These are phyloP conservation scores for Leucoraja ocellata DNA, from an alignment of 2,797 vertebrate species.

Conservation along the genomic window DNA sequence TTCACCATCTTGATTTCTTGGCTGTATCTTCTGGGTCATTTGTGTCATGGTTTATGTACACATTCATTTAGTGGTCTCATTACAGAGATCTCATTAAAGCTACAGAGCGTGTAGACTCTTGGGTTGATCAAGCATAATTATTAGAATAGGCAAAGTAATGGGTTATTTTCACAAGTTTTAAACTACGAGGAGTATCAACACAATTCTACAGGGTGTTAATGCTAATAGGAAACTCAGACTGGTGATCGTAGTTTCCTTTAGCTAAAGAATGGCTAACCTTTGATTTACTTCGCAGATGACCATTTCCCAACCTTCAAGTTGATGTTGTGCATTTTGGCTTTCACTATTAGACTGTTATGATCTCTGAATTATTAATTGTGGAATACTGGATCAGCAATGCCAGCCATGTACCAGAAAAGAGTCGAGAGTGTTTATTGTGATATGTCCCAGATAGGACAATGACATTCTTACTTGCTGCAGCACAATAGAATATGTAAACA, in stretches of 20 bases:
- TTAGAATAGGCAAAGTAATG: neutral
- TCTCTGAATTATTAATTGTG: no score
- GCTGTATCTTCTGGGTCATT: neutral
- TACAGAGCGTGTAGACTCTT: neutral
- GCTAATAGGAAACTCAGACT: neutral
- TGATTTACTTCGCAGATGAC: neutral
- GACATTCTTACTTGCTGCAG: no score
- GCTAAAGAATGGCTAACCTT: neutral
- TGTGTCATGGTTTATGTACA: neutral
- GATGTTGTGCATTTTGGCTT: no score
- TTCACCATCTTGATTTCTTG: neutral
- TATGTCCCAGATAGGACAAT: no score
- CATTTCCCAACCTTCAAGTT: neutral
- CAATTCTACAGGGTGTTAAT: neutral
- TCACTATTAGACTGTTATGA: no score
- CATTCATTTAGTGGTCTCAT: neutral
- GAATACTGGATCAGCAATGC: no score
- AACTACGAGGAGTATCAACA: neutral
- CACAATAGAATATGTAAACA: no score
- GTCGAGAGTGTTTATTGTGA: no score
- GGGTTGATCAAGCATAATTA: neutral
- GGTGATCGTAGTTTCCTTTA: neutral
- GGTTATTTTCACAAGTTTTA: neutral
- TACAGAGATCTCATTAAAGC: neutral
- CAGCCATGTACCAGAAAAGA: no score